Percentiles rank a stretch among this genome's conserved stretches.
phyloP scores from a whole-genome alignment of 1,140 invertebrate genomes.

The Drosophila leontia region DNA sequence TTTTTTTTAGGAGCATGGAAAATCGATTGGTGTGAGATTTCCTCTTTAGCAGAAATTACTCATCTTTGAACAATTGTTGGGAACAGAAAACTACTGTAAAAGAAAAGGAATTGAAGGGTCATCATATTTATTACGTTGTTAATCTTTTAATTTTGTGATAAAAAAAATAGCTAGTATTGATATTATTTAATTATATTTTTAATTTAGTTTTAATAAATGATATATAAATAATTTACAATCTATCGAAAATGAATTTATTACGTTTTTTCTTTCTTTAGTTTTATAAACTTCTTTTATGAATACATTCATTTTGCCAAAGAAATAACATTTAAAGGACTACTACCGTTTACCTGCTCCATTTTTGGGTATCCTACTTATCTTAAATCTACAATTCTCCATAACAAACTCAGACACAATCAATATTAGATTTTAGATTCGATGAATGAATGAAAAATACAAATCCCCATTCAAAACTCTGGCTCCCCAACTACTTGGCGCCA shows the following conservation, averaged over 20 bases:
- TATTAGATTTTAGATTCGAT: constrained; percentile 15
- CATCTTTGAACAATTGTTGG: background rate
- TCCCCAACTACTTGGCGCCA: constrained; percentile 34
- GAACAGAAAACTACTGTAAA: background rate
- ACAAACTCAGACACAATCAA: background rate
- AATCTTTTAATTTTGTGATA: constrained; percentile 1
- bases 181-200: too few species aligned
- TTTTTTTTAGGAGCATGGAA: constrained; percentile 11
- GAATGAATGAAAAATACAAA: constrained; percentile 28
- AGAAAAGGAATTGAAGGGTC: background rate
- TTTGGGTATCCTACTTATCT: background rate
- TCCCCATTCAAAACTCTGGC: constrained; percentile 14
- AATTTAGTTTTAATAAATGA: too few species aligned
- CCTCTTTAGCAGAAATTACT: constrained; percentile 5
- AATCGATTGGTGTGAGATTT: constrained; percentile 12
- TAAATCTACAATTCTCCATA: background rate
- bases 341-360: background rate
- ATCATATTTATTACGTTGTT: background rate
- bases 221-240: too few species aligned
- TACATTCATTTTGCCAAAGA: background rate
- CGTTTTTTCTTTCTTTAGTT: too few species aligned
- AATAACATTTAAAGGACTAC: background rate
- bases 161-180: background rate
- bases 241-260: too few species aligned
- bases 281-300: background rate